Evolutionary conservation across 2,797 vertebrate species (phyloP).

Genomic region (Acanthiza pusilla): DNA sequence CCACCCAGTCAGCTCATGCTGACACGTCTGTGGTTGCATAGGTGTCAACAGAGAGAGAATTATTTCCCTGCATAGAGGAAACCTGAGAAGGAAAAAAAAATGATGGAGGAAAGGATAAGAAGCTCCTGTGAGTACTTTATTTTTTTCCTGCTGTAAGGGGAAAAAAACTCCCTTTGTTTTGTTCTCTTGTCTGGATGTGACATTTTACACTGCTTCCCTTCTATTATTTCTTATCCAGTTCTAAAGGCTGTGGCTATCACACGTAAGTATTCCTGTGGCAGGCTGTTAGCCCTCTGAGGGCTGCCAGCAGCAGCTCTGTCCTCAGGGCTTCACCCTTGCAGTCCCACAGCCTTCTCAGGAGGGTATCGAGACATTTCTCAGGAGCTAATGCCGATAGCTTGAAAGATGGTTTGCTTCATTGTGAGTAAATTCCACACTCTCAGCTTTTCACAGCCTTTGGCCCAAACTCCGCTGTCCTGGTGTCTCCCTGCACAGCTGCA

Average conservation of each 20-base stretch:
- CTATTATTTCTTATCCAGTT: neutral
- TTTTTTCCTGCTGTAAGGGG: neutral
- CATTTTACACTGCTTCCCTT: neutral
- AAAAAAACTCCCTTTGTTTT: neutral
- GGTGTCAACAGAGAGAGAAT: slow-evolving; percentile 11
- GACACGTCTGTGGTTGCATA: neutral
- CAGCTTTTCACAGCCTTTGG: neutral
- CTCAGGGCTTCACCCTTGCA: neutral
- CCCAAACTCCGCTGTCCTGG: accelerated
- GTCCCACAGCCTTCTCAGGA: neutral
- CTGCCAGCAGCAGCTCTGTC: neutral
- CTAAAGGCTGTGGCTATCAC: neutral
- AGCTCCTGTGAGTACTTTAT: neutral
- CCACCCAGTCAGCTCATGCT: slow-evolving; percentile 1
- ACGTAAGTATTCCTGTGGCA: neutral
- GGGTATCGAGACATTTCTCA: neutral
- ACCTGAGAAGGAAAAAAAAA: neutral
- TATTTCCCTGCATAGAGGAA: slow-evolving; percentile 7
- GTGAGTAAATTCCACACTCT: neutral
- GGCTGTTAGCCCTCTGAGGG: neutral
- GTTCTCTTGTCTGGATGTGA: neutral
- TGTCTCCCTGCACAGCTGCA: neutral
- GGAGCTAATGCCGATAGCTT: neutral
- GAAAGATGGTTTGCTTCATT: neutral
- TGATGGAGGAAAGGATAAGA: neutral